A percentile compares a stretch with the other conserved stretches of the same genome.
phyloP scores from a whole-genome alignment of 1,140 invertebrate genomes.

The Phocides pigmalion region DNA sequence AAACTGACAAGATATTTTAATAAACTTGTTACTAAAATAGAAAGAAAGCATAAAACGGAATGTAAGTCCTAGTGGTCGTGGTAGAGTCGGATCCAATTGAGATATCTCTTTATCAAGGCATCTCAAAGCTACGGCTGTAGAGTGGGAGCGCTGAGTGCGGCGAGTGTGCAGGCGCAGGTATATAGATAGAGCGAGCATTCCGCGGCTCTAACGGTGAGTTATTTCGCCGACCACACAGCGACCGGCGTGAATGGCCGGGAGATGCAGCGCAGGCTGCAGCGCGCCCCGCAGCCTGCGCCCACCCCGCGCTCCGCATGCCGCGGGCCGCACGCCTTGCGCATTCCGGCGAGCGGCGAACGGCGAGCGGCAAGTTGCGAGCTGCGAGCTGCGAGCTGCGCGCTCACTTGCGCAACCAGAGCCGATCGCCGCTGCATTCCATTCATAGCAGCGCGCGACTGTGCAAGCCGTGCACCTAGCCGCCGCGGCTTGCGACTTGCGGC shows the following conservation, averaged over 20 bases:
- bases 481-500: constrained; percentile 3
- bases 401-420: constrained; percentile 78
- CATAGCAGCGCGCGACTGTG: constrained; percentile 73
- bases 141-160: constrained; percentile 28
- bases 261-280: constrained; percentile 72
- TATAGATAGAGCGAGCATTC: constrained; percentile 76
- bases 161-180: constrained; percentile 37
- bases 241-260: constrained; percentile 76
- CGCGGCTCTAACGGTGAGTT: constrained; percentile 78
- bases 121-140: constrained; percentile 22
- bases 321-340: constrained; percentile 43
- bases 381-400: constrained; percentile 44
- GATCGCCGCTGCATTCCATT: constrained; percentile 78
- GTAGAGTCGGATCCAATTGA: constrained; percentile 27
- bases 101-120: constrained; percentile 41
- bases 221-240: constrained; percentile 75
- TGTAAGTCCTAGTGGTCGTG: neutral
- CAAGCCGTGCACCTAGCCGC: constrained; percentile 35
- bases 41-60: neutral
- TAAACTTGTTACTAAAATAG: neutral
- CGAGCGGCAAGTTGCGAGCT: constrained; percentile 44
- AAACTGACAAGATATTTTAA: neutral
- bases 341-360: constrained; percentile 60
- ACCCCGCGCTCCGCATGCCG: constrained; percentile 40
- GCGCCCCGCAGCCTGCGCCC: constrained; percentile 39